Evolutionary conservation across 1,140 invertebrate species (phyloP).

Genomic region (Pseudomyrmex cubaensis): DNA sequence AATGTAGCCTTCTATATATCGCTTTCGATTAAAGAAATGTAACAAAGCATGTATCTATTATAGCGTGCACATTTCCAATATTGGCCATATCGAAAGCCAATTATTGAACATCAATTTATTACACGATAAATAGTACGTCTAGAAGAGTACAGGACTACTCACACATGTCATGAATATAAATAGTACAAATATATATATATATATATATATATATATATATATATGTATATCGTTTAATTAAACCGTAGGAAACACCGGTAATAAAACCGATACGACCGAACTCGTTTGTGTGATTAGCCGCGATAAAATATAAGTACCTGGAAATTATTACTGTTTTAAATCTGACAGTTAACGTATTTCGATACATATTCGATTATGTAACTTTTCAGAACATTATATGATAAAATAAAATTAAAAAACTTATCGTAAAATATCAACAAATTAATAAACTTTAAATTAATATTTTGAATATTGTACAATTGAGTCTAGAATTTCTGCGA

Average conservation of each 20-base stretch:
- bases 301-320: slow-evolving; percentile 29
- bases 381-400: neutral
- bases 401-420: slow-evolving; percentile 1
- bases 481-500: no score
- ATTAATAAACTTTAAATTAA: neutral
- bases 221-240: no score
- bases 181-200: slow-evolving; percentile 43
- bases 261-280: slow-evolving; percentile 62
- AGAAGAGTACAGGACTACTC: no score
- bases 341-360: slow-evolving; percentile 9
- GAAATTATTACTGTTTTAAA: slow-evolving; percentile 34
- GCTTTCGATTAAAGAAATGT: slow-evolving; percentile 35
- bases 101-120: slow-evolving; percentile 57
- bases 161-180: slow-evolving; percentile 47
- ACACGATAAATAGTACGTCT: slow-evolving; percentile 42
- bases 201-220: no score
- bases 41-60: slow-evolving; percentile 25
- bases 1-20: neutral
- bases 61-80: slow-evolving; percentile 46
- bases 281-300: slow-evolving; percentile 4
- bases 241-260: slow-evolving; percentile 21
- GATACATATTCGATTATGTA: neutral
- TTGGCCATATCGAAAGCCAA: slow-evolving; percentile 64
- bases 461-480: no score
- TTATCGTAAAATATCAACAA: neutral